These are phyloP conservation scores for Panurus biarmicus DNA, from an alignment of 2,113 vertebrate genomes.

Conservation along the genomic window DNA sequence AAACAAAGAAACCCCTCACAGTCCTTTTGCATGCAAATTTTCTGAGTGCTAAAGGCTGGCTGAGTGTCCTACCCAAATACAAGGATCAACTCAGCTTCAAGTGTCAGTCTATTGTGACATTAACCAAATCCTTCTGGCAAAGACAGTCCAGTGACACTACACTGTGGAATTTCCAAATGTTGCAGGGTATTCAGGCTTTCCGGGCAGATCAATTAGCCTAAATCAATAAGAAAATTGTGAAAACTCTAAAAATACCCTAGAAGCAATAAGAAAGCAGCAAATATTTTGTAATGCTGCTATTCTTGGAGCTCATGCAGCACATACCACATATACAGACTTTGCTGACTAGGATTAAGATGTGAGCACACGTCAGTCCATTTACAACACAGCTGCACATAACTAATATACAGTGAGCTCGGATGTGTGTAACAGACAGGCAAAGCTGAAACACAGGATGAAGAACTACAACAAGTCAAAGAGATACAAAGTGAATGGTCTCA, in stretches of 20 bases:
- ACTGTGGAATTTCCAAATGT: background rate
- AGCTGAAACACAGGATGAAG: background rate
- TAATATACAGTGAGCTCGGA: background rate
- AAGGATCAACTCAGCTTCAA: background rate
- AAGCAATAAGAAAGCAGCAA: background rate
- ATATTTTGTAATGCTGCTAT: background rate
- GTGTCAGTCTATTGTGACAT: background rate
- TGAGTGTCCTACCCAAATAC: background rate
- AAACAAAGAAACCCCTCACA: background rate
- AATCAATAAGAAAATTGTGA: background rate
- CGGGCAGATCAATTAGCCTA: background rate
- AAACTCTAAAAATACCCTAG: background rate
- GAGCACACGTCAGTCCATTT: background rate
- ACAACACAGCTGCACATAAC: background rate
- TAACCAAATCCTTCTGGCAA: background rate
- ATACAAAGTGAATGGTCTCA: background rate
- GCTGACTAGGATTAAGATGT: background rate
- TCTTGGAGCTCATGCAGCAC: background rate
- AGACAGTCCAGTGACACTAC: background rate
- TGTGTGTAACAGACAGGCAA: background rate
- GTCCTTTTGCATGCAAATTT: background rate
- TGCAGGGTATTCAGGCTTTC: background rate
- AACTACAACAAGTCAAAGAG: background rate
- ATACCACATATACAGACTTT: background rate
- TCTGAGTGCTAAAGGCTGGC: background rate